phyloP scores from a whole-genome alignment of 2,797 vertebrate genomes.

The Sebastes paucispinis region DNA sequence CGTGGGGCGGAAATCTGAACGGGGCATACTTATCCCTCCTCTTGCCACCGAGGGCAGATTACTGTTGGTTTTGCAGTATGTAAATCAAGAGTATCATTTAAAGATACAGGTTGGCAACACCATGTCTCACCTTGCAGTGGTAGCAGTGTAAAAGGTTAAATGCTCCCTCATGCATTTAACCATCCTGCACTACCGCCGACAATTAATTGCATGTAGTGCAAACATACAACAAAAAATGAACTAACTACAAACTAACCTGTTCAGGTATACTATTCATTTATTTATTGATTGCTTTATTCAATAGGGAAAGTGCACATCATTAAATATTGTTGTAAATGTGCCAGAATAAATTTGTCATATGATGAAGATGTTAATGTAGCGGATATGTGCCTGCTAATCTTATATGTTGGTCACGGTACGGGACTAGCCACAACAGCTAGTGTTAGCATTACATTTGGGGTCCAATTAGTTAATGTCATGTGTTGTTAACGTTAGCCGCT shows the following conservation, averaged over 20 bases:
- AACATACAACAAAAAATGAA: background rate
- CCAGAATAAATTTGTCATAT: background rate
- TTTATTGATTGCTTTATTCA: background rate
- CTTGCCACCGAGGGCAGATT: conserved; percentile 37
- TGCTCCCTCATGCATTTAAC: background rate
- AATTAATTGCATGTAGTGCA: background rate
- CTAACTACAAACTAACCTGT: background rate
- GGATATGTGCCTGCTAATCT: too few relatives aligned
- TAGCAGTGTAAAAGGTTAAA: background rate
- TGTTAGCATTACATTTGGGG: too few relatives aligned
- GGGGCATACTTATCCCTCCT: background rate
- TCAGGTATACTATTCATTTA: background rate
- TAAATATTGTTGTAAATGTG: background rate
- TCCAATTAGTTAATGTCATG: too few relatives aligned
- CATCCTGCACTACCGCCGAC: background rate
- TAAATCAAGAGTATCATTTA: conserved; percentile 16
- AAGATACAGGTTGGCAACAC: background rate
- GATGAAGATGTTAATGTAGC: too few relatives aligned
- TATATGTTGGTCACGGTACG: too few relatives aligned
- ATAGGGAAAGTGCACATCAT: background rate
- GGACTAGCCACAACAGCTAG: too few relatives aligned
- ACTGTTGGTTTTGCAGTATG: background rate
- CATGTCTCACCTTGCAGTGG: background rate
- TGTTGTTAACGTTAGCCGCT: too few relatives aligned
- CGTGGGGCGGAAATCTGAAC: background rate